Base-by-base conservation (phyloP, 2,797 vertebrate genomes). In the Tarsius wallacei region DNA sequence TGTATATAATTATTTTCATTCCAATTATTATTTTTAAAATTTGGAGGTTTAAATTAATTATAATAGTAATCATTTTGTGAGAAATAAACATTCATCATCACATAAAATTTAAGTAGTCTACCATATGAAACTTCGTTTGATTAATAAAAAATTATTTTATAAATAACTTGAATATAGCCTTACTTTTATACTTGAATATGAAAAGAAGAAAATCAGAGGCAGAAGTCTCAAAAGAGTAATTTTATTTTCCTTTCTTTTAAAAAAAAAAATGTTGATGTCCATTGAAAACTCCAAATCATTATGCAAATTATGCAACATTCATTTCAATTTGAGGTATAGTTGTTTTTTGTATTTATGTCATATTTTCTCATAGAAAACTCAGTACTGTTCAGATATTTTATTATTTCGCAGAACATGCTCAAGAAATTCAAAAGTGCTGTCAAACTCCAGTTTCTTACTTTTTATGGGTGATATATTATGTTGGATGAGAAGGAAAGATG, bases 61-160 rank as follows among this genome's bases (percentile, higher is more conserved):
- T 71, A 68, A 77, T 88, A 61, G 31, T 85, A 90, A 89, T 83
- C 80, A 88, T 88, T 84, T 21, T 64, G 26, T 76, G 64, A 51
- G 19, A n/a, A 83, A 94, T 71, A n/a, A 87, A 57, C 21, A 78
- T 90, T 77, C 55, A 89, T 78, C 49, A 93, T 70, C 16, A 83
- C 74, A 70, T 88, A 93, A 78, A 87, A 57, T 78, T 95, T 78
- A 94, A 93, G 4, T 78, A 14, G 1, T 57, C 26, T 55, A 28
- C 9, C 10, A 61, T 74, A 63, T 76, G 8, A 19, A 82, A 78
- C 5, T 47, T 4, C 2, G 82, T 89, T 94, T 82, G 42, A 63
- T 71, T 53, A 95, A 77, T 57, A 83, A 53, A 73, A 87, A 90
- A 64, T 55, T 82, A 33, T 68, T 68, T 73, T 64, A 74, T 63